Evolutionary conservation across 2,888 invertebrate genomes (phyloP).

Genomic region (Hoplodrina ambigua): DNA sequence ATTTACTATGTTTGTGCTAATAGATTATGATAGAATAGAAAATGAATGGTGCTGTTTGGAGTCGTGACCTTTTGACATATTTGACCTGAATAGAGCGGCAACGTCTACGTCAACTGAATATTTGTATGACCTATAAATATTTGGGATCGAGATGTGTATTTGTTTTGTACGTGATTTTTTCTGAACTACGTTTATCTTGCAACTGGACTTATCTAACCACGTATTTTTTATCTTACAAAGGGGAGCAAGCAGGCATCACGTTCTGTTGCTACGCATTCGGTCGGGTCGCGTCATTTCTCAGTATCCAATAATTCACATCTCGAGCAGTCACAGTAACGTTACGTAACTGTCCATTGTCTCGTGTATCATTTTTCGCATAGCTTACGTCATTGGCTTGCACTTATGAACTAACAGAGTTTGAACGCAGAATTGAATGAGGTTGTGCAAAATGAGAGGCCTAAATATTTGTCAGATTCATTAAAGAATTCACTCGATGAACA

Average conservation of each 20-base stretch:
- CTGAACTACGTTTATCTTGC: conserved; percentile 3
- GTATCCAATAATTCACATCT: conserved; percentile 49
- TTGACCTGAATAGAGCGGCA: conserved; percentile 25
- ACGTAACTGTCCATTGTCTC: conserved; percentile 59
- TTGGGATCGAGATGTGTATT: conserved; percentile 1
- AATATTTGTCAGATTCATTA: conserved; percentile 25
- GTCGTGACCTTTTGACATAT: conserved; percentile 25
- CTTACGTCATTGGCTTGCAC: conserved; percentile 51
- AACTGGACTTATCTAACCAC: conserved; percentile 12
- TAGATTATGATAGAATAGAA: neutral
- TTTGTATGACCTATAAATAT: conserved; percentile 30
- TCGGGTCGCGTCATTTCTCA: conserved; percentile 41
- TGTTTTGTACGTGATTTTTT: conserved; percentile 3
- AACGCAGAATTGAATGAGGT: conserved; percentile 21
- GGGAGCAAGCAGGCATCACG: conserved; percentile 10
- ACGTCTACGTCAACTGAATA: conserved; percentile 8
- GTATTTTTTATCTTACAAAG: conserved; percentile 15
- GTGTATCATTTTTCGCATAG: conserved; percentile 41
- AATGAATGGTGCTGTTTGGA: conserved; percentile 14
- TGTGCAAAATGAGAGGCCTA: conserved; percentile 30
- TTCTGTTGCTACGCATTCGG: conserved; percentile 22
- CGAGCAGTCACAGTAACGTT: conserved; percentile 37
- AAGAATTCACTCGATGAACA: neutral
- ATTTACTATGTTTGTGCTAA: neutral
- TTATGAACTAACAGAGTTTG: conserved; percentile 34